These are phyloP conservation scores for Dendrophyllia cribrosa DNA, from an alignment of 64 coral and sea anemone genomes.

Conservation along the genomic window DNA sequence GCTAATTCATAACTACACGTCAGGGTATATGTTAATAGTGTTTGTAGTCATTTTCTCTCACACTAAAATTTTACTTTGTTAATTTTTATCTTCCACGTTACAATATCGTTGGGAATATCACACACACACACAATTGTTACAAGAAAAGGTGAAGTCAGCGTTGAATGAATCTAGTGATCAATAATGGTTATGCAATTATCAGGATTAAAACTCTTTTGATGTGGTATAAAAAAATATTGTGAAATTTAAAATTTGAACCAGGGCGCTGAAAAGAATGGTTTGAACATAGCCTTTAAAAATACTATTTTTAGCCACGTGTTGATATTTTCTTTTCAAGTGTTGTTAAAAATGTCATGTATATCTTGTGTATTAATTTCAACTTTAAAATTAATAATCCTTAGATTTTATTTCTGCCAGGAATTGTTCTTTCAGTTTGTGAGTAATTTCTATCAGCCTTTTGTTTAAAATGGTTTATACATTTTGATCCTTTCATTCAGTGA, in stretches of 20 bases:
- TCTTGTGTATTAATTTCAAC: background rate
- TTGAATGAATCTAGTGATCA: background rate
- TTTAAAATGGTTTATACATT: too few relatives aligned
- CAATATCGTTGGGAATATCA: background rate
- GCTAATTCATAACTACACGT: background rate
- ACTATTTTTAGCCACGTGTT: too few relatives aligned
- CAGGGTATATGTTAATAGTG: too few relatives aligned
- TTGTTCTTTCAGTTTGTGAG: background rate
- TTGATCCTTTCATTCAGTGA: background rate
- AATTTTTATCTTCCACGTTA: background rate
- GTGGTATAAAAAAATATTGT: too few relatives aligned
- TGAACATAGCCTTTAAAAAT: too few relatives aligned
- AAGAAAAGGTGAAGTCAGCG: background rate
- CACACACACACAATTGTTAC: constrained; percentile 12
- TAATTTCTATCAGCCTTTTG: too few relatives aligned
- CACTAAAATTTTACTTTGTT: background rate
- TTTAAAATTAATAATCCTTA: too few relatives aligned
- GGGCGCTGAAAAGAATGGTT: too few relatives aligned
- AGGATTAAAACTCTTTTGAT: too few relatives aligned
- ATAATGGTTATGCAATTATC: background rate
- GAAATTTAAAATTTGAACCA: too few relatives aligned
- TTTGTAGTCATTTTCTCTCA: background rate
- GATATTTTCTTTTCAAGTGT: background rate
- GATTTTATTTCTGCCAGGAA: background rate
- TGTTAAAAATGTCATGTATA: background rate